These are phyloP conservation scores for Megalopta genalis DNA, from an alignment of 1,140 invertebrate species.

Conservation along the genomic window DNA sequence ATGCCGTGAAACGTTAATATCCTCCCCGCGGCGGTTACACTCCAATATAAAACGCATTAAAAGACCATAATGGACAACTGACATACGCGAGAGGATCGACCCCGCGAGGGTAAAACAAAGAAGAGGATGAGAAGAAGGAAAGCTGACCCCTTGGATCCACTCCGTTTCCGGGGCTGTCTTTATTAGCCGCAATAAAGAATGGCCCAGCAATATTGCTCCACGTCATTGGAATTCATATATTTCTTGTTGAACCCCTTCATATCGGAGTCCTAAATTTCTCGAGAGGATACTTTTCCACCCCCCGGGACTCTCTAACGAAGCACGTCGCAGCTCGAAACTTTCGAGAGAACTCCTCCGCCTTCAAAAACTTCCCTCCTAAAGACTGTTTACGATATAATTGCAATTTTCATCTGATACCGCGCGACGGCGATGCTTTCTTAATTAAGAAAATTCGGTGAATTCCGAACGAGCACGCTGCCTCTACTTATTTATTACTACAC, in stretches of 20 bases:
- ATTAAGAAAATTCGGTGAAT: slow-evolving; percentile 41
- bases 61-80: slow-evolving; percentile 10
- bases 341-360: background rate
- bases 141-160: slow-evolving; percentile 32
- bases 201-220: slow-evolving; percentile 57
- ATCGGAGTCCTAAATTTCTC: slow-evolving; percentile 66
- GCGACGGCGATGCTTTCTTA: slow-evolving; percentile 41
- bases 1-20: slow-evolving; percentile 1
- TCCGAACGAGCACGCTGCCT: no score
- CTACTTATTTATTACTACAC: no score
- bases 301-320: slow-evolving; percentile 9
- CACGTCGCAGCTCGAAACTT: slow-evolving; percentile 24
- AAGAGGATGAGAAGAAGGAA: background rate
- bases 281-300: slow-evolving; percentile 49
- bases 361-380: background rate
- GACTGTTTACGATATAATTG: slow-evolving; percentile 1
- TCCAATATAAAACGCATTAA: slow-evolving; percentile 5
- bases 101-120: background rate
- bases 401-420: background rate
- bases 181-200: slow-evolving; percentile 66
- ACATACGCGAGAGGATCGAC: background rate
- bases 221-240: slow-evolving; percentile 69
- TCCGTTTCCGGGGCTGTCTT: slow-evolving; percentile 41
- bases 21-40: background rate
- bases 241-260: slow-evolving; percentile 48